These are phyloP conservation scores for Hydrochoerus hydrochaeris DNA, from an alignment of 2,113 vertebrate genomes.

Conservation along the genomic window DNA sequence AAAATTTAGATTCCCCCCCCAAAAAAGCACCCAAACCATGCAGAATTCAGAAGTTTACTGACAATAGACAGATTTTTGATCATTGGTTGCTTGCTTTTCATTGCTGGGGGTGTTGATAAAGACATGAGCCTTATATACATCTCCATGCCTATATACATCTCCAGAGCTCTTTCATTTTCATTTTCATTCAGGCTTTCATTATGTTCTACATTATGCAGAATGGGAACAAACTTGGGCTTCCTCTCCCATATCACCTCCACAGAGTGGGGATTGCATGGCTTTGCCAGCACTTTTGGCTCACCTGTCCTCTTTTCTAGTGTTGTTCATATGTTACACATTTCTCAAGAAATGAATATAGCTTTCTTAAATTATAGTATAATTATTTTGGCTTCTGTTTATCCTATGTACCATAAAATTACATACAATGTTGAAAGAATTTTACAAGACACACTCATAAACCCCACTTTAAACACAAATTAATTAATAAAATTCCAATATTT, in stretches of 20 bases:
- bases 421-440: not conserved
- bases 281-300: not conserved
- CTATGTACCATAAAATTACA: not conserved
- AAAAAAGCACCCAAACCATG: too few relatives aligned
- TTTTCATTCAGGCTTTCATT: not conserved
- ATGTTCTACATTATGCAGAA: not conserved
- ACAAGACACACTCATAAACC: not conserved
- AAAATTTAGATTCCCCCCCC: not conserved
- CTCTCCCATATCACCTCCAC: not conserved
- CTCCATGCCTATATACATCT: not conserved
- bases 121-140: not conserved
- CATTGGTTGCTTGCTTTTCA: not conserved
- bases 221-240: too few relatives aligned
- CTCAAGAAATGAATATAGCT: not conserved
- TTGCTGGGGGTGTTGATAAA: not conserved
- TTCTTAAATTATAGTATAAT: not conserved
- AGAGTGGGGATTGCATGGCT: not conserved
- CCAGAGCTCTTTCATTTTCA: not conserved
- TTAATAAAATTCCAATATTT: fast-evolving
- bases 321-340: not conserved
- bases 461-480: not conserved
- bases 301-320: not conserved
- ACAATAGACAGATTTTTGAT: not conserved
- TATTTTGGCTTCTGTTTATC: not conserved
- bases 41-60: not conserved